A percentile compares a stretch with the other conserved stretches of the same genome.
These are phyloP conservation scores for Hyles vespertilio DNA, from an alignment of 1,140 invertebrate species.

Conservation along the genomic window DNA sequence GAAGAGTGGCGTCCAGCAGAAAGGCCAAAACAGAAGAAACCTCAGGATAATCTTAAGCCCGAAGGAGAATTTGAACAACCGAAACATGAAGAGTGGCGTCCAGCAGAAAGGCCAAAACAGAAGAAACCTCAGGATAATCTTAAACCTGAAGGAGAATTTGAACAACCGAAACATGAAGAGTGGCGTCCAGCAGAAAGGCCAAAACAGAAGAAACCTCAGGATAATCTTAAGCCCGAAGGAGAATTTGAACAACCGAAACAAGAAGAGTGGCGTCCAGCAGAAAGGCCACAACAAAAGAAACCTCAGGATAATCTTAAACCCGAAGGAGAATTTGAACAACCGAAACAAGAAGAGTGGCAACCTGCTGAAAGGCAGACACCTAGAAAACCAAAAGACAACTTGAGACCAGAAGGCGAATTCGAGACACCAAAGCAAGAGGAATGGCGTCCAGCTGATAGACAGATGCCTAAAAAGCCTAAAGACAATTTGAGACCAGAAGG, in stretches of 20 bases:
- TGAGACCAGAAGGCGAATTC: constrained; percentile 3
- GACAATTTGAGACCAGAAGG: constrained; percentile 77
- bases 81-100: constrained; percentile 40
- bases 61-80: constrained; percentile 77
- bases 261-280: constrained; percentile 60
- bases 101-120: constrained; percentile 52
- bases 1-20: constrained; percentile 42
- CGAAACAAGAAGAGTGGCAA: constrained; percentile 4
- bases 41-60: constrained; percentile 77
- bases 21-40: constrained; percentile 61
- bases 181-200: constrained; percentile 75
- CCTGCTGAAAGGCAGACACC: constrained; percentile 5
- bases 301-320: constrained; percentile 76
- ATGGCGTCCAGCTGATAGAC: constrained; percentile 66
- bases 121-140: constrained; percentile 76
- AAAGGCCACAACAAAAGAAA: constrained; percentile 29
- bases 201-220: constrained; percentile 76
- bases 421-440: constrained; percentile 2
- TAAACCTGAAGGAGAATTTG: constrained; percentile 71
- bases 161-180: constrained; percentile 70
- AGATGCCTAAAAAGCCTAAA: constrained; percentile 60
- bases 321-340: constrained; percentile 1
- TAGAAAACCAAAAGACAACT: constrained; percentile 5
- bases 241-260: constrained; percentile 75
- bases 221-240: constrained; percentile 35